Conservation (phyloP, 2,797 vertebrate genomes). For the Sebastolobus altivelis region DNA sequence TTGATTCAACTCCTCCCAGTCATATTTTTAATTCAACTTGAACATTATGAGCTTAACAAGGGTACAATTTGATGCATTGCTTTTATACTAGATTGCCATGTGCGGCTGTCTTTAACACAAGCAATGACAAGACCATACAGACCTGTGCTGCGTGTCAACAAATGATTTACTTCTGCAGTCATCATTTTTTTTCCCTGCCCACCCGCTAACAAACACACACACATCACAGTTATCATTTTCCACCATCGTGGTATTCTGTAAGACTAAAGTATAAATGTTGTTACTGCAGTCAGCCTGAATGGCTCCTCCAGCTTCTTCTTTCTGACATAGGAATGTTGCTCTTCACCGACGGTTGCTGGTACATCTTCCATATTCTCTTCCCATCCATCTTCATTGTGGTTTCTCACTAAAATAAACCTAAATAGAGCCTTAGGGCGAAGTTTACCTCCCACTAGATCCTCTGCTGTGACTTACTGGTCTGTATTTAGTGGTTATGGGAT, state of each 20-base stretch:
- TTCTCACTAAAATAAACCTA: constrained; percentile 69
- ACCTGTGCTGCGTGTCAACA: constrained; percentile 26
- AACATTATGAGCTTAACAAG: background rate
- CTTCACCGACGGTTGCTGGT: constrained; percentile 6
- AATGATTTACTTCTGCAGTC: constrained; percentile 34
- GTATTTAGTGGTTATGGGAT: constrained; percentile 73
- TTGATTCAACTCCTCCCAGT: background rate
- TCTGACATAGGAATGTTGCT: constrained; percentile 9
- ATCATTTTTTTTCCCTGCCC: background rate
- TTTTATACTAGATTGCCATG: background rate
- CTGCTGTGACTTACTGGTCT: constrained; percentile 47
- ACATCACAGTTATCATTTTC: constrained; percentile 24
- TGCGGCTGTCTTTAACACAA: constrained; percentile 3
- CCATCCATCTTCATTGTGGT: constrained; percentile 48
- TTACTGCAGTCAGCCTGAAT: background rate
- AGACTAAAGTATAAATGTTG: constrained; percentile 32
- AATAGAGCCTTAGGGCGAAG: constrained; percentile 53
- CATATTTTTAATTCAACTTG: background rate
- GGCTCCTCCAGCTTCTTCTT: constrained; percentile 12
- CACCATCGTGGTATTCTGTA: background rate
- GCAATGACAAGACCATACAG: background rate
- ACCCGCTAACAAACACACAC: constrained; percentile 2
- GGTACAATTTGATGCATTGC: background rate
- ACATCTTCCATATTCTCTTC: constrained; percentile 25
- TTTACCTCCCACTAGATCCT: constrained; percentile 40